These are phyloP conservation scores for Triplophysa dalaica DNA, from an alignment of 2,113 vertebrate species.

Conservation along the genomic window DNA sequence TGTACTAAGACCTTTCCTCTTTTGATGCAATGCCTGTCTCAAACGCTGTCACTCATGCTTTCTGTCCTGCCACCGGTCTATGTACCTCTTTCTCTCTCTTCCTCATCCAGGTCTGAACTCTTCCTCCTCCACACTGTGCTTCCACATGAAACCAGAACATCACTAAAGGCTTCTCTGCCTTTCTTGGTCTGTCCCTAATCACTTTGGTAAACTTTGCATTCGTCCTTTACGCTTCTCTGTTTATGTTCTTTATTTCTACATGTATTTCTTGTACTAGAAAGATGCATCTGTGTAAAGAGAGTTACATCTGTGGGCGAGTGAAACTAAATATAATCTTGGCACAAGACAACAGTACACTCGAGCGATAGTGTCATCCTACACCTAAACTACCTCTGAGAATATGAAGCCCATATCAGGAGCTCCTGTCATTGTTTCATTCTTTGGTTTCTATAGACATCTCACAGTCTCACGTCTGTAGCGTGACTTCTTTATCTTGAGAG, in stretches of 20 bases:
- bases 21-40: constrained; percentile 55
- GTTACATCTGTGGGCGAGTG: background rate
- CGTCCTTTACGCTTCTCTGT: constrained; percentile 69
- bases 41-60: constrained; percentile 53
- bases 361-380: background rate
- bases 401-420: constrained; percentile 60
- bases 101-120: constrained; percentile 97
- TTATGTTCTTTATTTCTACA: constrained; percentile 46
- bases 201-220: constrained; percentile 94
- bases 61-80: constrained; percentile 51
- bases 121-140: constrained; percentile 95
- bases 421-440: constrained; percentile 56
- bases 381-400: constrained; percentile 45
- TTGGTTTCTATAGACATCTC: constrained; percentile 54
- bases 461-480: constrained; percentile 56
- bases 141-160: constrained; percentile 99
- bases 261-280: background rate
- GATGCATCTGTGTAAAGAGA: background rate
- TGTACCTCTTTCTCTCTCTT: constrained; percentile 74
- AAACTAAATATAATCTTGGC: background rate
- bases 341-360: background rate
- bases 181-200: constrained; percentile 98
- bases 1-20: constrained; percentile 34
- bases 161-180: constrained; percentile 99
- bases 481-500: constrained; percentile 61